Evolutionary conservation across 2,113 vertebrate species (phyloP), one percentile per base, ranked within the genome.

Genomic region (Mesitornis unicolor): DNA sequence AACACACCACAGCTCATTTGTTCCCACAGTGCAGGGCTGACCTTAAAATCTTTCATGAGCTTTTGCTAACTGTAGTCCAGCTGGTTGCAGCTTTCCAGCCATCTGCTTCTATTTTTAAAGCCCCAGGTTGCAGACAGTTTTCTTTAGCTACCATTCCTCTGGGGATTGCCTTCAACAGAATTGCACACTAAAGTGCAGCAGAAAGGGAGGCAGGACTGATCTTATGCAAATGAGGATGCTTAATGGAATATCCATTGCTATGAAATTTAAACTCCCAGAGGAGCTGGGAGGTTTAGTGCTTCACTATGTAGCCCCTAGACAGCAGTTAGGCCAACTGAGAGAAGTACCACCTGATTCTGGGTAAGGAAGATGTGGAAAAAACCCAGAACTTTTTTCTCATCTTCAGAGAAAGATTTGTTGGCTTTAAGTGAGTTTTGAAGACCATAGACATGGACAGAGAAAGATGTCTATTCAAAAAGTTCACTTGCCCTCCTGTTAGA

Each of bases 1-100:
- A 92, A 11, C 47, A 36, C 80, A 78, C 40, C 60, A 42, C 1
- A 2, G 56, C 51, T 71, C 84, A 54, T 70, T 90, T 84, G 80
- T 96, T 97, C 95, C 95, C 96, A 97, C 95, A 96, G 95, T 48
- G 95, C 71, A 71, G 29, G n/a, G 29, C 64, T 96, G 95, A 96
- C 92, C 96, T 94, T 68, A 51, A 68, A 92, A 90, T 86, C 68
- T 10, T 35, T 63, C 90, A 43, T 0, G 3, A 95, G 85, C 61
- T 43, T 79, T 84, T 86, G 36, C 79, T 71, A 63, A 25, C 59
- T 96, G 75, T 82, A 86, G 63, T 59, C 79, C 93, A 94, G 95
- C 85, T 95, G 93, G 42, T 16, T 54, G 70, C 82, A 87, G 16
- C 1, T 2, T 81, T 86, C 84, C 87, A 90, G 71, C 82, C 84